Conservation (phyloP, 2,797 vertebrate genomes). For the Acomys russatus region DNA sequence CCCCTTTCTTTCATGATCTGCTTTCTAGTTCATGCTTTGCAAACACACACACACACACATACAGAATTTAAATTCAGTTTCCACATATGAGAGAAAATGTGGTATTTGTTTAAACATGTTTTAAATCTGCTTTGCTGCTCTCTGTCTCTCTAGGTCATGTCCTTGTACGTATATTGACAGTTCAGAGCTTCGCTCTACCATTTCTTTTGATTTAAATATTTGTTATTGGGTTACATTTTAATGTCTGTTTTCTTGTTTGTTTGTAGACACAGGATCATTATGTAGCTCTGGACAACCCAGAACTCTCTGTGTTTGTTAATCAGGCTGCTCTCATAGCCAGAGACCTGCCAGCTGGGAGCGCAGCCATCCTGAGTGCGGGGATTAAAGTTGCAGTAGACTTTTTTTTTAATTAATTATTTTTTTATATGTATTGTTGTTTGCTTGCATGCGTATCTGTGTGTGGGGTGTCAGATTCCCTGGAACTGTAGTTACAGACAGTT, state of each 20-base stretch:
- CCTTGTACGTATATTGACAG: background rate
- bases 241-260: background rate
- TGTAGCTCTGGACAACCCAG: background rate
- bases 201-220: background rate
- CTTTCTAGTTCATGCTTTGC: background rate
- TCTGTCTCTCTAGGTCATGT: background rate
- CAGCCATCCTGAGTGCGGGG: background rate
- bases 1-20: background rate
- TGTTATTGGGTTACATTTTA: background rate
- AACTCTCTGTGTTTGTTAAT: background rate
- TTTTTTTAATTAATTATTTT: too few species aligned
- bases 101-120: background rate
- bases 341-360: background rate
- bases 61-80: background rate
- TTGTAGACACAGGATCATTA: background rate
- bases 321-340: background rate
- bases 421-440: too few species aligned
- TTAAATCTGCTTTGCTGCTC: background rate
- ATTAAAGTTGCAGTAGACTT: background rate
- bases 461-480: too few species aligned
- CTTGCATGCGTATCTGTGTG: too few species aligned
- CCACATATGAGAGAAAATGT: background rate
- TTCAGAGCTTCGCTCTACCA: background rate
- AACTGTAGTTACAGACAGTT: too few species aligned
- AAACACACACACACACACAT: accelerated